Percentiles rank a stretch among this genome's conserved stretches.
phyloP scores from a whole-genome alignment of 1,140 invertebrate species.

The Mylabris phalerata region DNA sequence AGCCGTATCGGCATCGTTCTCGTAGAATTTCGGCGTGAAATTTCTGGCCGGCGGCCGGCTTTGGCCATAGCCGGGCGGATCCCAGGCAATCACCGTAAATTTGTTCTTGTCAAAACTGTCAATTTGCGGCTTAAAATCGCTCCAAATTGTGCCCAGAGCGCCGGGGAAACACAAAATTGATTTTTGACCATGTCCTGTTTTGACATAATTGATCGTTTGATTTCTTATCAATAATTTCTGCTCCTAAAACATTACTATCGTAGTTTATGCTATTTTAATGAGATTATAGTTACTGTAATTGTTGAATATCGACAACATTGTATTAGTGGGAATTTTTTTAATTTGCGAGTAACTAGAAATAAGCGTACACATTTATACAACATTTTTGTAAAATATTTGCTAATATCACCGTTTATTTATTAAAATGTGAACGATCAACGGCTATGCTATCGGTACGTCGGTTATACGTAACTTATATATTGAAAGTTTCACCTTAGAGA shows the following conservation, averaged over 20 bases:
- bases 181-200: conserved; percentile 61
- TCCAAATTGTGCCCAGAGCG: conserved; percentile 68
- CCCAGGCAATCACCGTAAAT: conserved; percentile 75
- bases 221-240: conserved; percentile 29
- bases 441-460: no score
- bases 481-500: no score
- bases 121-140: conserved; percentile 75
- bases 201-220: conserved; percentile 59
- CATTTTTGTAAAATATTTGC: no score
- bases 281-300: no score
- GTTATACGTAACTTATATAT: no score
- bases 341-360: no score
- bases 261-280: no score
- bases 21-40: conserved; percentile 64
- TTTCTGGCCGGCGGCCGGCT: conserved; percentile 69
- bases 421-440: no score
- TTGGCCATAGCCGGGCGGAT: conserved; percentile 82
- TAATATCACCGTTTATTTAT: no score
- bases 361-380: no score
- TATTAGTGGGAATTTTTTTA: no score
- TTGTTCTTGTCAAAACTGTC: conserved; percentile 59
- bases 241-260: conserved; percentile 22
- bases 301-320: no score
- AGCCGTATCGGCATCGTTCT: conserved; percentile 66
- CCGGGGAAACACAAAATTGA: conserved; percentile 69